phyloP scores from a whole-genome alignment of 2,113 vertebrate genomes.

The Petroica traversi region DNA sequence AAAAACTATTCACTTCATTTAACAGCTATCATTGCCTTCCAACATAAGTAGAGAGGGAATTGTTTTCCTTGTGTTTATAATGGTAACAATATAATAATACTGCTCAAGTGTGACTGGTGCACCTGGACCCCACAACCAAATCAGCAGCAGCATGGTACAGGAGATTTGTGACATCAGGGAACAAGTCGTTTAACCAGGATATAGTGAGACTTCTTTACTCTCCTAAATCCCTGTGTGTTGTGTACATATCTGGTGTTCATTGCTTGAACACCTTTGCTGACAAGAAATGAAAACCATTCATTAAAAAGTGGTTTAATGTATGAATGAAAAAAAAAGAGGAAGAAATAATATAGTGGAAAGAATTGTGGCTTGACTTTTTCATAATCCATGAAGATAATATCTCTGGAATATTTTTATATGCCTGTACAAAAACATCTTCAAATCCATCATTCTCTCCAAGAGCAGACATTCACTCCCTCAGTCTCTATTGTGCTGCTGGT shows the following conservation, averaged over 20 bases:
- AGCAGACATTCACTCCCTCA: not conserved
- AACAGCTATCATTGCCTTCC: not conserved
- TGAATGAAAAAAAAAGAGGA: not conserved
- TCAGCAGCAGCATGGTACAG: not conserved
- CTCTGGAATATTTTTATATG: not conserved
- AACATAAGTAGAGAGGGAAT: not conserved
- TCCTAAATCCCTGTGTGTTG: not conserved
- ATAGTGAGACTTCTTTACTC: not conserved
- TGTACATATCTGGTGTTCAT: not conserved
- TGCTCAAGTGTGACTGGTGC: not conserved
- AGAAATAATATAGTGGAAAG: not conserved
- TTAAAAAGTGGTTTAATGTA: not conserved
- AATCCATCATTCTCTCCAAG: not conserved
- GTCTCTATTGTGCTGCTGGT: accelerated
- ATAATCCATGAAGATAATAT: not conserved
- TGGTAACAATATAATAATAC: not conserved
- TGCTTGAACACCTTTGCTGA: not conserved
- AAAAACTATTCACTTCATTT: not conserved
- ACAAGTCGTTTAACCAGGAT: not conserved
- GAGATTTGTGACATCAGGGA: not conserved
- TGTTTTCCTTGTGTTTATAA: not conserved
- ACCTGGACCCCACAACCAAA: not conserved
- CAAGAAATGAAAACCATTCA: not conserved
- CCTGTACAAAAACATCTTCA: not conserved
- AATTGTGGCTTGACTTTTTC: not conserved